phyloP scores from a whole-genome alignment of 2,113 vertebrate species.

The Paralichthys olivaceus region DNA sequence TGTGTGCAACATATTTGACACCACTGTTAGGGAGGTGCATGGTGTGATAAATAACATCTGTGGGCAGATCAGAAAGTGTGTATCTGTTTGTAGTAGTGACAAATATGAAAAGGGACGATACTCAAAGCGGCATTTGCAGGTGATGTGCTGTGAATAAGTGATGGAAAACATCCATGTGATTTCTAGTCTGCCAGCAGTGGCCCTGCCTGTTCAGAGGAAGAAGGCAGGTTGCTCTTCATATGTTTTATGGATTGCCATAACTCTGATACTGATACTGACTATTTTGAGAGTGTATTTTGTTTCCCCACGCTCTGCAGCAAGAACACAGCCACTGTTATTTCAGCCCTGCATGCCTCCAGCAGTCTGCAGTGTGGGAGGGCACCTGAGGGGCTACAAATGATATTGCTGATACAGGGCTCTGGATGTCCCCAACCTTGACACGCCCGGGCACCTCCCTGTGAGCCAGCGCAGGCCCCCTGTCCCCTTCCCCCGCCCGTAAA shows the following conservation, averaged over 20 bases:
- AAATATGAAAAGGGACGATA: constrained; percentile 3
- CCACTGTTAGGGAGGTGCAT: not conserved
- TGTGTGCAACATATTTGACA: not conserved
- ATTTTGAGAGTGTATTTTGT: constrained; percentile 50
- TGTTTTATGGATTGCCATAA: constrained; percentile 63
- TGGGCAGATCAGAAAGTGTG: not conserved
- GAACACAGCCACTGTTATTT: constrained; percentile 48
- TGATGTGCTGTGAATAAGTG: constrained; percentile 27
- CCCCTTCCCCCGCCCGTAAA: constrained; percentile 32
- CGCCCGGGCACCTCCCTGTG: constrained; percentile 10
- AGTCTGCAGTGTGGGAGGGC: constrained; percentile 19
- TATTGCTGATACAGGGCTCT: constrained; percentile 55
- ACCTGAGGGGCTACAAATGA: constrained; percentile 69
- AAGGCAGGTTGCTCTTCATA: constrained; percentile 30
- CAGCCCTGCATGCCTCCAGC: constrained; percentile 38
- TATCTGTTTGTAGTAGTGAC: constrained; percentile 1
- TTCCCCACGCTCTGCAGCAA: constrained; percentile 30
- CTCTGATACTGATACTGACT: constrained; percentile 49
- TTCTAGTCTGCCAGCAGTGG: constrained; percentile 23
- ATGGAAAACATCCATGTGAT: constrained; percentile 35
- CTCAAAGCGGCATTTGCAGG: constrained; percentile 16
- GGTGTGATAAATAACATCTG: constrained; percentile 24
- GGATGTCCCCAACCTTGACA: constrained; percentile 52
- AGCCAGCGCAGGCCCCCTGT: constrained; percentile 13
- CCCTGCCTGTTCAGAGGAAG: constrained; percentile 21